These are phyloP conservation scores for Passer domesticus DNA, from an alignment of 2,113 vertebrate species.

Conservation along the genomic window DNA sequence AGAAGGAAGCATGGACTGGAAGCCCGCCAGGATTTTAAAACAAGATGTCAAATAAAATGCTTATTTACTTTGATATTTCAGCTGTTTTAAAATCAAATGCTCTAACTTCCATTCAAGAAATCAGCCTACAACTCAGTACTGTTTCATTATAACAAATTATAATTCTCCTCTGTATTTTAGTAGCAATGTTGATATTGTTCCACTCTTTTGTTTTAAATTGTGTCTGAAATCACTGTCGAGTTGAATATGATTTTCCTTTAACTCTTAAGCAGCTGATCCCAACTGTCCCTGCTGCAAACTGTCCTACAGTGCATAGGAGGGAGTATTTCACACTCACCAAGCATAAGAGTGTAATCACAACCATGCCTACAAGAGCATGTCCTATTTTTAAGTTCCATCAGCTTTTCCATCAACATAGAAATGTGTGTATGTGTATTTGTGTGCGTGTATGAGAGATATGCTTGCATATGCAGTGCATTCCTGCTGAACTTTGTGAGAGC, in stretches of 20 bases:
- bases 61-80: not conserved
- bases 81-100: not conserved
- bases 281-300: not conserved
- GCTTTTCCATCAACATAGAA: not conserved
- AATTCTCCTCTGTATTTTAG: not conserved
- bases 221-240: not conserved
- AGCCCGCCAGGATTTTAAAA: not conserved
- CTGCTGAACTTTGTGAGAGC: not conserved
- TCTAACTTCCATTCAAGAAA: not conserved
- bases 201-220: not conserved
- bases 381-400: not conserved
- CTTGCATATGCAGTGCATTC: not conserved
- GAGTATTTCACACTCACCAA: not conserved
- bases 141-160: not conserved
- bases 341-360: not conserved
- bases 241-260: not conserved
- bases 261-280: not conserved
- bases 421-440: not conserved
- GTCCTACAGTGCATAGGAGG: not conserved
- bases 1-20: not conserved
- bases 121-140: not conserved
- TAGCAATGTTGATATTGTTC: not conserved
- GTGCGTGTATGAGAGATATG: not conserved
- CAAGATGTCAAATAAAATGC: not conserved
- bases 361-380: not conserved